These are phyloP conservation scores for Drosophila aff. DNA, from an alignment of 1,140 invertebrate genomes.

Conservation along the genomic window DNA sequence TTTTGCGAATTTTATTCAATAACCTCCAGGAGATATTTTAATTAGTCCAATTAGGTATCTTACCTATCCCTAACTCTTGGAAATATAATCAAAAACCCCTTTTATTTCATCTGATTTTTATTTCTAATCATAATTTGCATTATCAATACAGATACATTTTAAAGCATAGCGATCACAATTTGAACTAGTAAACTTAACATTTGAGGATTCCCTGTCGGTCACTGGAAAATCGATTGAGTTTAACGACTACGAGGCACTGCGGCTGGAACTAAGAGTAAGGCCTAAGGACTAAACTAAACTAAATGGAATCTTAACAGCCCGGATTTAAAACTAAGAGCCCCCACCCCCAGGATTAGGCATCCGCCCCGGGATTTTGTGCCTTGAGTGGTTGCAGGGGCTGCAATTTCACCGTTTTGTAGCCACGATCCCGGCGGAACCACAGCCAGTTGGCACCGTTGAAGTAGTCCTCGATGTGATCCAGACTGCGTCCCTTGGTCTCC, in stretches of 20 bases:
- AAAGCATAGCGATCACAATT: constrained; percentile 56
- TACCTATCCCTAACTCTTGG: background rate
- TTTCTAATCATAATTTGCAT: constrained; percentile 30
- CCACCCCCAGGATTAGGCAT: constrained; percentile 16
- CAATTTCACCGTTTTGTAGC: constrained; percentile 70
- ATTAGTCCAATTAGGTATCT: no score
- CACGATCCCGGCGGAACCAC: constrained; percentile 86
- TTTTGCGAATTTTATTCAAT: no score
- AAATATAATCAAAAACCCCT: background rate
- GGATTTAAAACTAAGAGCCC: constrained; percentile 26
- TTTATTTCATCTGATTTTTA: constrained; percentile 4
- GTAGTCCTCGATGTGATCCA: constrained; percentile 93
- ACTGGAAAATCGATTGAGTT: constrained; percentile 39
- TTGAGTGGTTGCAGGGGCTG: constrained; percentile 48
- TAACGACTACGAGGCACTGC: constrained; percentile 51
- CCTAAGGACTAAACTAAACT: constrained; percentile 28
- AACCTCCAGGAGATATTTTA: no score
- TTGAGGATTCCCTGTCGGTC: constrained; percentile 45
- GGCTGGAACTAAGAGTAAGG: constrained; percentile 20
- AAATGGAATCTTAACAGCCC: constrained; percentile 58
- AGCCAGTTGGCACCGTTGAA: constrained; percentile 89
- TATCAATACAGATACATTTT: constrained; percentile 30
- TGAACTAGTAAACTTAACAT: constrained; percentile 36
- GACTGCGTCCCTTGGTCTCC: constrained; percentile 92
- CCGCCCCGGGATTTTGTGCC: constrained; percentile 1